Base-by-base conservation (phyloP, 2,113 vertebrate genomes). In the Vidua chalybeata region DNA sequence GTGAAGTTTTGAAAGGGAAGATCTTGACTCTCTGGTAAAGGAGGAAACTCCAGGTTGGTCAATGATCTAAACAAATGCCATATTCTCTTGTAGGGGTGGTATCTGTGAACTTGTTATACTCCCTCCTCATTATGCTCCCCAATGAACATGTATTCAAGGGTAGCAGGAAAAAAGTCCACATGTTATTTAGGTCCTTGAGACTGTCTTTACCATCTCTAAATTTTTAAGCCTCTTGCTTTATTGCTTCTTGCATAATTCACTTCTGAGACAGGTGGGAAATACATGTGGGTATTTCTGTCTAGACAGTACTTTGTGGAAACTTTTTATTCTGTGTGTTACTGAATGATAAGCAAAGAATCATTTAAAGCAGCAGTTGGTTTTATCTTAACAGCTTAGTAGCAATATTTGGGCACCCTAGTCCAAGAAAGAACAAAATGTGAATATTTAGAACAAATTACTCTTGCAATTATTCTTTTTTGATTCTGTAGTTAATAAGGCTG, bases 21-120 rank as follows among this genome's bases (percentile, higher is more conserved):
- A 35, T 66, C 54, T 67, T 88, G 49, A 9, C 20, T 77, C 13
- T 66, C 2, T 4, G 4, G 20, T 55, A 21, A 59, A 51, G 48
- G 43, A 62, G 23, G 37, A 61, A 28, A 68, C 27, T 91, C 26
- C 27, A 22, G 35, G 6, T 11, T 51, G 64, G 13, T 51, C 48
- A 67, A 23, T 67, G 33, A 49, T 15, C 26, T 75, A 23, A 78
- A 58, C 11, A 6, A 62, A 26, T 26, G 6, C 1, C 3, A 27
- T 19, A 51, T 10, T 46, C 2, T 3, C 24, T 8, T 1, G 3
- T 2, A 35, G 13, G 16, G 20, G 6, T 75, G 17, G 6, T 45
- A 49, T 8, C 48, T 62, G 21, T 67, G 23, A 83, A 52, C 28
- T 41, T 61, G 13, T 52, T 48, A 4, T 33, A 45, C 2, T 67